These are phyloP conservation scores for Caerostris darwini DNA, from an alignment of 1,140 invertebrate genomes.

Conservation along the genomic window DNA sequence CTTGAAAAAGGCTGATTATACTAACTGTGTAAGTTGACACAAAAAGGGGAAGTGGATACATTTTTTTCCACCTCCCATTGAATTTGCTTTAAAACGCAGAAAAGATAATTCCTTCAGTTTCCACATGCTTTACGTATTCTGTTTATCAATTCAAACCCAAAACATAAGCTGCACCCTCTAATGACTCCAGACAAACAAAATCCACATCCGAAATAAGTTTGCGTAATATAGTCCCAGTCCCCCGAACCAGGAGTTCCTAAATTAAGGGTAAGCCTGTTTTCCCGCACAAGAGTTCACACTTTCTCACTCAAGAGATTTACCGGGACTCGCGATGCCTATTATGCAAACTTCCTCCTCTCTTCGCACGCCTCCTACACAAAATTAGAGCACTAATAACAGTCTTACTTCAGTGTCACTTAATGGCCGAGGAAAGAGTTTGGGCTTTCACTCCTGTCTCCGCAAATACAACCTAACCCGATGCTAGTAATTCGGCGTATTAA, in stretches of 20 bases:
- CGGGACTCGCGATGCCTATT: neutral
- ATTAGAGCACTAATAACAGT: constrained; percentile 35
- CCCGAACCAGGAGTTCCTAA: neutral
- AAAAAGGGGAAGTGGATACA: too few species aligned
- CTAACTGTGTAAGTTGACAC: too few species aligned
- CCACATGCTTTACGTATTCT: too few species aligned
- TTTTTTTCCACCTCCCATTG: too few species aligned
- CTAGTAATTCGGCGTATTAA: neutral
- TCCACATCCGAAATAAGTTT: neutral
- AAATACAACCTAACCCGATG: neutral
- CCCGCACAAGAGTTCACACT: constrained; percentile 46
- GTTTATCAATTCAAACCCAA: too few species aligned
- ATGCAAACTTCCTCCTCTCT: neutral
- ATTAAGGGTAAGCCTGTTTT: constrained; percentile 43
- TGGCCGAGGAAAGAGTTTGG: neutral
- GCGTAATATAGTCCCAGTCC: neutral
- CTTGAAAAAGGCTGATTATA: too few species aligned
- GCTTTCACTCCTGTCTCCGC: neutral
- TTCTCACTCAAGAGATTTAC: constrained; percentile 31
- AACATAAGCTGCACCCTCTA: too few species aligned
- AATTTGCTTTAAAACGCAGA: too few species aligned
- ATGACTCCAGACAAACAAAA: neutral
- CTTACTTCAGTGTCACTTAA: constrained; percentile 10
- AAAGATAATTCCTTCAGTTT: too few species aligned
- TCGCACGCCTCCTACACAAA: neutral